Conservation (phyloP, 2,888 invertebrate genomes). For the Nymphalis c-album region DNA sequence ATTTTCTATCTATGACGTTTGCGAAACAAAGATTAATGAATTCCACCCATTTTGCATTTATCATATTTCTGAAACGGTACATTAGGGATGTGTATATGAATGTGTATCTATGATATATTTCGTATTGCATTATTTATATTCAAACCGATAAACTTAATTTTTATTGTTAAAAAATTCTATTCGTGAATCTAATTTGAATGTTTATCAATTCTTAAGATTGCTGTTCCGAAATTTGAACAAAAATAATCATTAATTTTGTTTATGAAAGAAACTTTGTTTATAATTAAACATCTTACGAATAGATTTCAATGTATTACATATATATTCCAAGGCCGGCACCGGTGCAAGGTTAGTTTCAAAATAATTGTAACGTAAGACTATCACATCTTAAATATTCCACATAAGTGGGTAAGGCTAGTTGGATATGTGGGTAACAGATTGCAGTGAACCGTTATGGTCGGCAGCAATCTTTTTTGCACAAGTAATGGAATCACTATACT, state of each 20-base stretch:
- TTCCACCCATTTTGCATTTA: background rate
- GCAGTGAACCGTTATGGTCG: slow-evolving; percentile 13
- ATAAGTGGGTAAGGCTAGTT: slow-evolving; percentile 8
- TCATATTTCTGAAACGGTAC: background rate
- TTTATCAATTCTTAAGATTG: no score
- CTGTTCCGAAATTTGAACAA: background rate
- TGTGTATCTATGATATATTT: background rate
- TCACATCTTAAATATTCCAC: slow-evolving; percentile 22
- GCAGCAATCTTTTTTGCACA: slow-evolving; percentile 5
- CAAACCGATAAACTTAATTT: no score
- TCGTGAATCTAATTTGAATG: background rate
- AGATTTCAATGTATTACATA: slow-evolving; percentile 4
- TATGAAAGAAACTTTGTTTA: slow-evolving; percentile 2
- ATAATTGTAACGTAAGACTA: slow-evolving; percentile 19
- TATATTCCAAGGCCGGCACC: slow-evolving; percentile 12
- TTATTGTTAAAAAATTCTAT: background rate
- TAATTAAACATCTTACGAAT: slow-evolving; percentile 7
- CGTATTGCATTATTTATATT: background rate
- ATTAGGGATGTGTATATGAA: background rate
- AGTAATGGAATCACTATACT: background rate
- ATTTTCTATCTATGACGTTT: slow-evolving; percentile 1
- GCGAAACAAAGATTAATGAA: background rate
- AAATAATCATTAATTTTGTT: slow-evolving; percentile 4
- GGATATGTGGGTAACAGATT: slow-evolving; percentile 25
- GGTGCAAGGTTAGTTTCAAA: slow-evolving; percentile 22